Percentiles rank a stretch among this genome's conserved stretches.
These are phyloP conservation scores for Zaprionus obscuricornis DNA, from an alignment of 2,888 invertebrate genomes.

Conservation along the genomic window DNA sequence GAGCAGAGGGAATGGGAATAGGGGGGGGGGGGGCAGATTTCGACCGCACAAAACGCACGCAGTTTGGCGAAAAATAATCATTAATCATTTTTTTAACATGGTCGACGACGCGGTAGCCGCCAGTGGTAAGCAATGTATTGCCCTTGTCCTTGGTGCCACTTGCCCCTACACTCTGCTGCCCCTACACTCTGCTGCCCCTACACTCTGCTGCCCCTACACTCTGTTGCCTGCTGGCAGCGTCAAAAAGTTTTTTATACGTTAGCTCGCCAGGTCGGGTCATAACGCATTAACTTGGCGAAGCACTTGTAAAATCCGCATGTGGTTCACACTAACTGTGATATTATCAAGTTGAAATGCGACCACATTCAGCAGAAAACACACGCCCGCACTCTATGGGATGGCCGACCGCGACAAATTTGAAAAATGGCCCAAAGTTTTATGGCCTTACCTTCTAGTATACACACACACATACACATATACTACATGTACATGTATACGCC, in stretches of 20 bases:
- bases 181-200: no score
- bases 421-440: constrained; percentile 76
- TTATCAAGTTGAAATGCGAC: constrained; percentile 71
- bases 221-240: constrained; percentile 10
- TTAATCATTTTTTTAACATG: constrained; percentile 70
- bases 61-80: constrained; percentile 66
- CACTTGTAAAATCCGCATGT: constrained; percentile 67
- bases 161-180: no score
- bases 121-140: no score
- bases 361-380: constrained; percentile 27
- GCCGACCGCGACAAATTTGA: constrained; percentile 74
- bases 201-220: no score
- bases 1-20: neutral
- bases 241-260: constrained; percentile 55
- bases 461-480: no score
- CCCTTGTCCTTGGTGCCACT: no score
- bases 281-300: constrained; percentile 71
- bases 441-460: constrained; percentile 15
- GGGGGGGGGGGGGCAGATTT: constrained; percentile 26
- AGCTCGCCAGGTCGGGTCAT: constrained; percentile 43
- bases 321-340: constrained; percentile 62
- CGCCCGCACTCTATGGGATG: constrained; percentile 28
- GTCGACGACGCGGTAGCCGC: constrained; percentile 24
- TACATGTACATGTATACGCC: no score
- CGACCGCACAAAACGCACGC: constrained; percentile 51